Percentiles rank a stretch among this genome's conserved stretches.
These are phyloP conservation scores for Brachypteracias leptosomus DNA, from an alignment of 2,113 vertebrate species.

Conservation along the genomic window DNA sequence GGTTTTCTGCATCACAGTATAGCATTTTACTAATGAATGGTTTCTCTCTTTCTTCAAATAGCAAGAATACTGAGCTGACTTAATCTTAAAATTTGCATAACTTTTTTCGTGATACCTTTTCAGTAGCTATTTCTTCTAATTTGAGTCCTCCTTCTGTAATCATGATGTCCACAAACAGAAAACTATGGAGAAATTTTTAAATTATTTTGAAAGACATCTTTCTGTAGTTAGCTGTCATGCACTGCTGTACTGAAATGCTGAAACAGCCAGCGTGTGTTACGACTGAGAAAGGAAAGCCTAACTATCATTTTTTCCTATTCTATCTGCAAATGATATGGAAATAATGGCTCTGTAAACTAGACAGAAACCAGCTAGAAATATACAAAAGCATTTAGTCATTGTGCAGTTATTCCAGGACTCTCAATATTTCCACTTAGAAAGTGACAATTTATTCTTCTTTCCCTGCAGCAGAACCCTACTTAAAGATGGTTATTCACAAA, in stretches of 20 bases:
- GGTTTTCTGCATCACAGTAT: background rate
- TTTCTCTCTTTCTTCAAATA: background rate
- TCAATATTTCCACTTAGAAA: background rate
- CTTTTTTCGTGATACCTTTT: background rate
- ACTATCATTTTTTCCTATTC: background rate
- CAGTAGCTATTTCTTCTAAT: background rate
- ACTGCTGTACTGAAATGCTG: background rate
- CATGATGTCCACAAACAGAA: background rate
- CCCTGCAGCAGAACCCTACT: background rate
- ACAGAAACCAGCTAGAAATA: background rate
- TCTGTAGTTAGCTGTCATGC: background rate
- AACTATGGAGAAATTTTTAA: background rate
- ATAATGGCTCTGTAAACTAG: background rate
- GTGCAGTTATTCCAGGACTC: background rate
- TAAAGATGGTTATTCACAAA: background rate
- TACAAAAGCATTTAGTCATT: background rate
- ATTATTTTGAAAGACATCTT: background rate
- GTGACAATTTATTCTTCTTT: background rate
- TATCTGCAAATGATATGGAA: background rate
- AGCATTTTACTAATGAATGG: background rate
- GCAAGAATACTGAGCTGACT: background rate
- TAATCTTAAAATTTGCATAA: background rate
- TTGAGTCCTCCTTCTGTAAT: background rate
- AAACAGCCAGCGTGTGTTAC: background rate
- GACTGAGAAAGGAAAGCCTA: background rate